Conservation (phyloP, 2,113 vertebrate species). For the Nyctibius bracteatus region DNA sequence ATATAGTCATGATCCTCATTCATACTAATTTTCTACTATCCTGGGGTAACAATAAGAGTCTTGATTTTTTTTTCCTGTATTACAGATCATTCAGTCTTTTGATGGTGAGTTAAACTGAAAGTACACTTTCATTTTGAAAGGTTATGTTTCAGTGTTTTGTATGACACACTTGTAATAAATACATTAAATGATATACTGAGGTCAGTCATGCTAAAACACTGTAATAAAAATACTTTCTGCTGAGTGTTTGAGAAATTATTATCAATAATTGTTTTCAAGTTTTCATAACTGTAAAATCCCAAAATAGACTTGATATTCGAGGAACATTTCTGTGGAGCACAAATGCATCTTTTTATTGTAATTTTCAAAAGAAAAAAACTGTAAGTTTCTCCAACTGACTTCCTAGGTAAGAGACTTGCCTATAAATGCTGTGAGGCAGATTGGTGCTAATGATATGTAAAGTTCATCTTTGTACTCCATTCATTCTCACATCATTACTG, state of each 20-base stretch:
- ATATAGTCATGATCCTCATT: not conserved
- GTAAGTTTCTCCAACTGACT: not conserved
- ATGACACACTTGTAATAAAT: not conserved
- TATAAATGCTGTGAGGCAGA: not conserved
- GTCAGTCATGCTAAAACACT: not conserved
- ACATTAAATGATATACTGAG: not conserved
- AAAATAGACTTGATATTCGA: not conserved
- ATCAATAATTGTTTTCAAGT: not conserved
- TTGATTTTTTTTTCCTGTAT: not conserved
- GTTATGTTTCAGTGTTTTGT: not conserved
- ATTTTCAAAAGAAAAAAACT: not conserved
- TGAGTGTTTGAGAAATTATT: not conserved
- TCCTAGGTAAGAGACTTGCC: not conserved
- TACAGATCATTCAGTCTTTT: not conserved
- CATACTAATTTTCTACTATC: not conserved
- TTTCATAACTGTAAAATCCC: not conserved
- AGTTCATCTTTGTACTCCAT: not conserved
- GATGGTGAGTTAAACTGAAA: not conserved
- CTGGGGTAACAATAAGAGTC: not conserved
- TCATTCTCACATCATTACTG: constrained; percentile 1
- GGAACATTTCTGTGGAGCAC: not conserved
- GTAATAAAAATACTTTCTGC: not conserved
- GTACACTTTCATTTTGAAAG: not conserved
- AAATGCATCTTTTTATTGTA: not conserved
- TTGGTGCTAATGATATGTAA: not conserved